Conservation (phyloP, 2,888 invertebrate species). For the Acleris emargana region DNA sequence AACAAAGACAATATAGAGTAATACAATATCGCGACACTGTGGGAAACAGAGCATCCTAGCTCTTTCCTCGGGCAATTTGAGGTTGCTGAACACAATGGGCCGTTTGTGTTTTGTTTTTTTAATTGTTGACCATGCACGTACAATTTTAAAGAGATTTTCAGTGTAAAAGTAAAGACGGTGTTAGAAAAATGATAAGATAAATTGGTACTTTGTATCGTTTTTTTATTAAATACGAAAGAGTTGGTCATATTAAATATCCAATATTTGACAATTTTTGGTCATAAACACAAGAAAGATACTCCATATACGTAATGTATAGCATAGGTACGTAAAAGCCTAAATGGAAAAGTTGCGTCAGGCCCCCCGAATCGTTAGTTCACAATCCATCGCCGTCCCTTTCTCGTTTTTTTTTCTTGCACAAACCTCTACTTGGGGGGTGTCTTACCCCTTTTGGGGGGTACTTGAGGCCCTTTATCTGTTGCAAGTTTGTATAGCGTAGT, state of each 20-base stretch:
- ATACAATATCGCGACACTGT: slow-evolving; percentile 52
- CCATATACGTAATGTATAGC: too few species aligned
- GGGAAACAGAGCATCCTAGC: slow-evolving; percentile 35
- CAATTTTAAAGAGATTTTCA: not conserved
- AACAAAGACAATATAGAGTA: slow-evolving; percentile 62
- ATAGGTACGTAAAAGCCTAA: not conserved
- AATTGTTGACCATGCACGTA: not conserved
- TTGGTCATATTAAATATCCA: too few species aligned
- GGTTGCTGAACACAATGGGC: slow-evolving; percentile 19
- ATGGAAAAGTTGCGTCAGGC: slow-evolving; percentile 8
- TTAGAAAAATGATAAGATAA: too few species aligned
- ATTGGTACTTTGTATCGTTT: too few species aligned
- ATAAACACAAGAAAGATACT: not conserved
- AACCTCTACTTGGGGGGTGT: slow-evolving; percentile 77
- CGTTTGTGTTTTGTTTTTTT: slow-evolving; percentile 18
- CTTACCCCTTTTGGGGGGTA: slow-evolving; percentile 83
- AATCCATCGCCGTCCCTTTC: slow-evolving; percentile 58
- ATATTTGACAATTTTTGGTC: not conserved
- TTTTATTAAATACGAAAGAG: too few species aligned
- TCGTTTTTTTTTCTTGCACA: slow-evolving; percentile 77
- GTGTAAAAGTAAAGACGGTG: too few species aligned
- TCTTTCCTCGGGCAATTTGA: slow-evolving; percentile 33
- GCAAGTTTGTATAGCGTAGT: slow-evolving; percentile 82
- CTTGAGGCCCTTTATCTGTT: slow-evolving; percentile 80
- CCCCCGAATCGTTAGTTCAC: slow-evolving; percentile 49